phyloP scores from a whole-genome alignment of 1,140 invertebrate species.

The Drosophila trapezifrons region DNA sequence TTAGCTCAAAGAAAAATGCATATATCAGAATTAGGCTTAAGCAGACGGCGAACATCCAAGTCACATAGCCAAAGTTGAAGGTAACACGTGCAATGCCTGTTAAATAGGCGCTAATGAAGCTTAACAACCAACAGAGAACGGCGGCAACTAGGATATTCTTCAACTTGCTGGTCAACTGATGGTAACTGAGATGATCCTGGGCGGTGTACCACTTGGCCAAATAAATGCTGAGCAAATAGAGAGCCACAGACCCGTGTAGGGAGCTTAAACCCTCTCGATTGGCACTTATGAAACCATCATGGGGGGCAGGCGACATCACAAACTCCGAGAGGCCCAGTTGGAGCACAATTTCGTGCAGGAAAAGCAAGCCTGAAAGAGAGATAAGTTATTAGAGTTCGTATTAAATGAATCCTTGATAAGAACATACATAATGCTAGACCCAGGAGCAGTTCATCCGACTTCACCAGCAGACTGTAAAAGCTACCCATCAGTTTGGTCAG shows the following conservation, averaged over 20 bases:
- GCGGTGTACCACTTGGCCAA: slow-evolving; percentile 81
- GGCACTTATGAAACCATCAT: slow-evolving; percentile 89
- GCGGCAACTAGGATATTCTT: slow-evolving; percentile 14
- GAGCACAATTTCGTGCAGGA: slow-evolving; percentile 89
- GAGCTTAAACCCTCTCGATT: slow-evolving; percentile 96
- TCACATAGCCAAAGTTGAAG: slow-evolving; percentile 60
- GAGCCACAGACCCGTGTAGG: slow-evolving; percentile 91
- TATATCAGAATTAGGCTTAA: slow-evolving; percentile 38
- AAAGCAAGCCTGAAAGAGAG: slow-evolving; percentile 84
- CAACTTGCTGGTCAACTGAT: slow-evolving; percentile 33
- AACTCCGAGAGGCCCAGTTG: slow-evolving; percentile 88
- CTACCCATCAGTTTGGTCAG: slow-evolving; percentile 91
- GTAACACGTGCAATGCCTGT: slow-evolving; percentile 61
- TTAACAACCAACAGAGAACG: slow-evolving; percentile 29
- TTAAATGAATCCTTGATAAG: background rate
- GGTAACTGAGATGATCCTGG: slow-evolving; percentile 23
- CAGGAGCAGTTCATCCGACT: slow-evolving; percentile 40
- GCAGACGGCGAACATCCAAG: slow-evolving; percentile 40
- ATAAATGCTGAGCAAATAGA: slow-evolving; percentile 91
- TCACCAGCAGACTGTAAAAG: slow-evolving; percentile 36
- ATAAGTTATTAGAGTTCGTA: background rate
- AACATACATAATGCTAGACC: slow-evolving; percentile 73
- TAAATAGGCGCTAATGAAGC: slow-evolving; percentile 14
- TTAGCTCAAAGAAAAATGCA: slow-evolving; percentile 54
- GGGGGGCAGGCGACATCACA: slow-evolving; percentile 87